Conservation (phyloP, 1,140 invertebrate genomes). For the Metaphire vulgaris region DNA sequence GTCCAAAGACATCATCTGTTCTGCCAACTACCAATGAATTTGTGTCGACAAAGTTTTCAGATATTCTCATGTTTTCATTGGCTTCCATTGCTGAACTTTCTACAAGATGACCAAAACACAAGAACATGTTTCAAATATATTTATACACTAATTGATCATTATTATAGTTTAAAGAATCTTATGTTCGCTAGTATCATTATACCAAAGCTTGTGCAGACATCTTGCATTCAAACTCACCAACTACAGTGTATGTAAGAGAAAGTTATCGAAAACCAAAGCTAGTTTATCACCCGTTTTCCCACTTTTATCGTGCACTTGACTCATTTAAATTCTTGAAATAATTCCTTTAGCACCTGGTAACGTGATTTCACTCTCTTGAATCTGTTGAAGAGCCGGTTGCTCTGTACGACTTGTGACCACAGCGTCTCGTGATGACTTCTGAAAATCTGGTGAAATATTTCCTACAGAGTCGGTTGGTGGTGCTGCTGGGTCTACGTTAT, state of each 20-base stretch:
- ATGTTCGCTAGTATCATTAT: no score
- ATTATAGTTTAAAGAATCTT: background rate
- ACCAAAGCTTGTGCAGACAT: no score
- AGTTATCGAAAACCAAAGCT: no score
- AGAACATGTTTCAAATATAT: background rate
- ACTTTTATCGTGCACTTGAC: no score
- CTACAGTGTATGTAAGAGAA: no score
- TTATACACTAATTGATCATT: background rate
- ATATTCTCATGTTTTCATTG: background rate
- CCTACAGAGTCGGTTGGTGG: background rate
- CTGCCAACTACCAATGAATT: background rate
- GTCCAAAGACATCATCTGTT: slow-evolving; percentile 30
- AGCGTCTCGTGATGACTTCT: background rate
- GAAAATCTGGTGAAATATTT: background rate
- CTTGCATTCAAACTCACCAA: no score
- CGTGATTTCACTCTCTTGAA: background rate
- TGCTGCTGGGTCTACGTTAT: slow-evolving; percentile 32
- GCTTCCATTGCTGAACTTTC: background rate
- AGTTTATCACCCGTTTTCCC: no score
- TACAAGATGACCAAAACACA: background rate
- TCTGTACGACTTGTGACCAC: background rate
- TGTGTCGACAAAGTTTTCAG: no score
- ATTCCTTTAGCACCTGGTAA: background rate
- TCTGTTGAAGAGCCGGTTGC: background rate
- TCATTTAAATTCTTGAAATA: background rate